Evolutionary conservation across 2,113 vertebrate genomes (phyloP), one percentile per base, ranked within the genome.

Genomic region (Forbesichthys papilliferus): DNA sequence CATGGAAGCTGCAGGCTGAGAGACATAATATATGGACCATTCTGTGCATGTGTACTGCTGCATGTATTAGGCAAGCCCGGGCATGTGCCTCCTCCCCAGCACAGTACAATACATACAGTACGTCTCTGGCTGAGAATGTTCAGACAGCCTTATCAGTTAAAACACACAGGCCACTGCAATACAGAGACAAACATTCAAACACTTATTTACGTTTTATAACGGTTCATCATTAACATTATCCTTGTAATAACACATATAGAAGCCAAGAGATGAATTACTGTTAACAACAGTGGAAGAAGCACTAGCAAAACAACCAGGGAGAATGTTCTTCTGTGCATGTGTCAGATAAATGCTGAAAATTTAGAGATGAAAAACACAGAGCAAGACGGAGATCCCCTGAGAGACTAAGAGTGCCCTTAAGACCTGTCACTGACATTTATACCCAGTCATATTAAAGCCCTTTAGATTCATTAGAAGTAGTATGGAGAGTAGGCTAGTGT

Each of bases 391-490:
- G 48, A 69, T 49, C 79, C 66, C 74, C 49, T 0, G 16, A 81
- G 77, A 64, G 9, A 0, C 2, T 70, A 53, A 74, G 72, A 68
- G 58, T 49, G 74, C 74, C 73, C 14, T 3, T 14, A 72, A 73
- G 73, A 75, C 58, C 47, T 62, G 48, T 64, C 59, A 56, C 9
- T 16, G 63, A 70, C 54, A 55, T 34, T 9, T 48, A 66, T 58
- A 5, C 12, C 27, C 72, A 77, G 12, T 63, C 18, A 42, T 3
- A 34, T 66, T 18, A 47, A 42, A 36, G 73, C 75, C 81, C 78
- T 18, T 33, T 52, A 62, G 81, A 73, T 78, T 79, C 68, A 83
- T 82, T 86, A 75, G 52, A 11, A 14, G 48, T 46, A 63, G 63
- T 65, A 61, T 54, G 64, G 56, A 80, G 66, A 64, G 61, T 60